A percentile compares a stretch with the other conserved stretches of the same genome.
phyloP scores from a whole-genome alignment of 2,797 vertebrate genomes.

The Hippoglossus hippoglossus region DNA sequence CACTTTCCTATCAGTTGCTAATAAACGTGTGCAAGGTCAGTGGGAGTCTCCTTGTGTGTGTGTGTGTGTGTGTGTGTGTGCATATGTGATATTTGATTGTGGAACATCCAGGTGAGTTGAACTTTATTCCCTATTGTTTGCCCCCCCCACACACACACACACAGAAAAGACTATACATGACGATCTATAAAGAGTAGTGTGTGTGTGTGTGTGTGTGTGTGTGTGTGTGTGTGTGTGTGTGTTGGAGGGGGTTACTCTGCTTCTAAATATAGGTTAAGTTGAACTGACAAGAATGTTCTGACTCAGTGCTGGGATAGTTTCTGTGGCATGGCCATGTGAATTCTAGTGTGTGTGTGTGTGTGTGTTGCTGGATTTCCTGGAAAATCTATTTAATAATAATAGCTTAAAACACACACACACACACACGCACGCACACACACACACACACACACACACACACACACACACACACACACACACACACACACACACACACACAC shows the following conservation, averaged over 20 bases:
- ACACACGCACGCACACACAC: not conserved
- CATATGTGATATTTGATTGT: not conserved
- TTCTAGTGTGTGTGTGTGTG: conserved; percentile 1
- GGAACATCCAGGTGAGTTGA: not conserved
- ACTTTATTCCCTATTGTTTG: not conserved
- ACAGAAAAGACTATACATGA: not conserved
- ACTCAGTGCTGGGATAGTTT: conserved; percentile 58
- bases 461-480: not conserved
- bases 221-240: conserved; percentile 22
- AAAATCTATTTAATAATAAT: not conserved
- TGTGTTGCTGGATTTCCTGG: not conserved
- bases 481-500: not conserved
- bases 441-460: not conserved
- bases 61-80: too few relatives aligned
- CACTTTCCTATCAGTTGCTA: conserved; percentile 14
- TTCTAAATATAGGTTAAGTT: conserved; percentile 81
- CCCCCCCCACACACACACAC: not conserved
- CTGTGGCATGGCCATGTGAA: conserved; percentile 40
- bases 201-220: not conserved
- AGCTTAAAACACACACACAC: not conserved
- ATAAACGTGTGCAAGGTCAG: conserved; percentile 32
- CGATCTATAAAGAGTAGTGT: too few relatives aligned
- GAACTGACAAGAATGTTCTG: conserved; percentile 76
- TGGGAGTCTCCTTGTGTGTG: not conserved
- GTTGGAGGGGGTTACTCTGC: conserved; percentile 1